A percentile compares a stretch with the other conserved stretches of the same genome.
Evolutionary conservation across 2,113 vertebrate genomes (phyloP).

Genomic region (Scomber colias): DNA sequence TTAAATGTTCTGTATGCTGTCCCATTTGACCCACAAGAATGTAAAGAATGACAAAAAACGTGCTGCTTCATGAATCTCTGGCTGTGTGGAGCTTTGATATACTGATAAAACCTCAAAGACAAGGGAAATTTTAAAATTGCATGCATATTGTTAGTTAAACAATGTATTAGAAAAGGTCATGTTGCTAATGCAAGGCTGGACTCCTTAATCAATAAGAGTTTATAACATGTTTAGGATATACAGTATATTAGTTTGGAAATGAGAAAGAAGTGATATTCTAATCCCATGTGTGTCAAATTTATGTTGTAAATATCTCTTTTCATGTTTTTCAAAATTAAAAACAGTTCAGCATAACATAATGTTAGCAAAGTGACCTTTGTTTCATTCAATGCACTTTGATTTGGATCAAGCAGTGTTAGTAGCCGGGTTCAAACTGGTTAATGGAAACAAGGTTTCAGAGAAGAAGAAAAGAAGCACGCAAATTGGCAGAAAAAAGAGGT

Average conservation of each 20-base stretch:
- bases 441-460: conserved; percentile 76
- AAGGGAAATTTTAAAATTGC: conserved; percentile 21
- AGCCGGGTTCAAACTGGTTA: conserved; percentile 43
- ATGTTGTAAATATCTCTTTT: neutral
- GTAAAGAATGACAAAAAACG: conserved; percentile 62
- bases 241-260: too few species aligned
- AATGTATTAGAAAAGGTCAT: conserved; percentile 59
- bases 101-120: conserved; percentile 20
- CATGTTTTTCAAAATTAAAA: neutral
- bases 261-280: too few species aligned
- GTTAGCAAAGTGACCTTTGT: conserved; percentile 80
- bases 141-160: conserved; percentile 56
- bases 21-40: conserved; percentile 69
- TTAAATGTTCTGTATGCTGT: conserved; percentile 11
- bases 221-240: neutral
- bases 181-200: conserved; percentile 52
- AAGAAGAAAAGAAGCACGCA: conserved; percentile 43
- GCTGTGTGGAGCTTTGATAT: conserved; percentile 21
- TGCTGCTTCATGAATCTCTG: conserved; percentile 11
- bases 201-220: neutral
- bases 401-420: conserved; percentile 78
- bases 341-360: neutral
- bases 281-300: neutral
- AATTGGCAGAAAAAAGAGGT: conserved; percentile 26
- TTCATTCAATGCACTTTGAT: conserved; percentile 63